Percentiles rank a stretch among this genome's conserved stretches.
These are phyloP conservation scores for Delphinus delphis DNA, from an alignment of 2,113 vertebrate genomes.

Conservation along the genomic window DNA sequence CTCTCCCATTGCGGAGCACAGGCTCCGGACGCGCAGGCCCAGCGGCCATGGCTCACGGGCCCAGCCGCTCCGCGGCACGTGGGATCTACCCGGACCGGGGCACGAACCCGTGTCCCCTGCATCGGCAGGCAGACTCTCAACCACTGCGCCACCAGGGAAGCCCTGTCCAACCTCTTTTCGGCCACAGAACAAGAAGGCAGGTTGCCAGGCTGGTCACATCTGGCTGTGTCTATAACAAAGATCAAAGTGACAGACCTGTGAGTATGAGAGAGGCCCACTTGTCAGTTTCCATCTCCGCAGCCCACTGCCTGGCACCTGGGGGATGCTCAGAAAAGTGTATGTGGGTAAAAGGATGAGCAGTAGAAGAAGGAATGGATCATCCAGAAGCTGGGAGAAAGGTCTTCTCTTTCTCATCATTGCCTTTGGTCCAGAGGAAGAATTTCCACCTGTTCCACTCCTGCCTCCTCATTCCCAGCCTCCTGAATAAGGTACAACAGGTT, in stretches of 20 bases:
- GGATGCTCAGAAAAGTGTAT: background rate
- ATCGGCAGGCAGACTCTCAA: too few species aligned
- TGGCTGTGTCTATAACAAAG: conserved; percentile 72
- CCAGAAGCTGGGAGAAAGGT: background rate
- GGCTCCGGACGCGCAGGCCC: too few species aligned
- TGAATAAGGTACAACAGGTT: background rate
- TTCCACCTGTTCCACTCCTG: background rate
- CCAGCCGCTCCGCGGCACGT: too few species aligned
- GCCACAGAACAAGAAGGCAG: conserved; percentile 81
- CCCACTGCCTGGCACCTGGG: background rate
- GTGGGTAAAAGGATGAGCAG: background rate
- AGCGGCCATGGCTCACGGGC: too few species aligned
- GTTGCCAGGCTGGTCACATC: conserved; percentile 72
- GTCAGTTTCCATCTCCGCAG: background rate
- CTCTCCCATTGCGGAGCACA: too few species aligned
- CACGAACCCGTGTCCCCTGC: too few species aligned
- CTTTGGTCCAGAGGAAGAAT: background rate
- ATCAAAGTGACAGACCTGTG: conserved; percentile 65
- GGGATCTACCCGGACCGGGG: too few species aligned
- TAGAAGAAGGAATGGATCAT: background rate
- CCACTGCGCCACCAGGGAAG: too few species aligned
- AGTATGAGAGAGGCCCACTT: background rate
- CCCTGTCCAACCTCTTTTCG: conserved; percentile 76
- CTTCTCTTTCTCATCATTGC: background rate
- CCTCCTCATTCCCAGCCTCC: background rate